Evolutionary conservation across 2,888 invertebrate genomes (phyloP).

Genomic region (Pegoplata infirma): DNA sequence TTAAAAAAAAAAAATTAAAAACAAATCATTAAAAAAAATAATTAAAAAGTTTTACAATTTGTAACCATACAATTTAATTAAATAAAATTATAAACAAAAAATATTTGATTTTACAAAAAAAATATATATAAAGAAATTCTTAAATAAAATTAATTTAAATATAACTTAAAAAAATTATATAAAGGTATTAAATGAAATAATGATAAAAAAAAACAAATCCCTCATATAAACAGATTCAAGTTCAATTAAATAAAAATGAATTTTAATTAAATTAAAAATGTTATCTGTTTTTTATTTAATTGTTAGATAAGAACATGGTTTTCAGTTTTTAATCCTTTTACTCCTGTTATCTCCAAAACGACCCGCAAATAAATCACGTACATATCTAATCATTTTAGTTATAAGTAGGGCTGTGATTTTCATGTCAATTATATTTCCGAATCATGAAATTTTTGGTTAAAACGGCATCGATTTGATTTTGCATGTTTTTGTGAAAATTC

Average conservation of each 20-base stretch:
- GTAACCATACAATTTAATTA: neutral
- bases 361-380: no score
- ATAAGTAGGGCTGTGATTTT: no score
- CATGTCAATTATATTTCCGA: no score
- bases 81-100: neutral
- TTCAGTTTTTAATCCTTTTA: no score
- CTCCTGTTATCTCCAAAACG: no score
- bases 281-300: neutral
- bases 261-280: constrained; percentile 41
- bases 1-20: neutral
- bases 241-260: constrained; percentile 54
- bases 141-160: constrained; percentile 13
- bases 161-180: constrained; percentile 7
- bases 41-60: neutral
- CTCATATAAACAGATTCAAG: constrained; percentile 45
- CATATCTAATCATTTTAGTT: no score
- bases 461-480: no score
- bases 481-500: no score
- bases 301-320: neutral
- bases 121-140: constrained; percentile 21
- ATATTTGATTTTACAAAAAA: neutral
- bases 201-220: constrained; percentile 9
- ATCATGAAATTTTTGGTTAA: no score
- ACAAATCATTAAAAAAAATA: neutral
- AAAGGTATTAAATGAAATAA: constrained; percentile 28